These are phyloP conservation scores for Meriones psammophilus DNA, from an alignment of 2,797 vertebrate species.

Conservation along the genomic window DNA sequence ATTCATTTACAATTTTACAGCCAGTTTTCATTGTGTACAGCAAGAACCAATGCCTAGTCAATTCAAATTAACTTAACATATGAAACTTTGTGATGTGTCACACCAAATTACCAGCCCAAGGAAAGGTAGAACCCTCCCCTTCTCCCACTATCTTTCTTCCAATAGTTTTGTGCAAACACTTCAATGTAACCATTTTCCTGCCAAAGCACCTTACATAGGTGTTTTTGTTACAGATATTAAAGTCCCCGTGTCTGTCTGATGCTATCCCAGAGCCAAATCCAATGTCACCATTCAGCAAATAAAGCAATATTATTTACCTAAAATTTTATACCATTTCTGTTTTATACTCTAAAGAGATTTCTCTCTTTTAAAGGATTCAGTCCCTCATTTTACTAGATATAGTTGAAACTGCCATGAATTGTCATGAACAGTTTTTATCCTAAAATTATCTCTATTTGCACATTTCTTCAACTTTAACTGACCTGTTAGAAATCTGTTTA, in stretches of 20 bases:
- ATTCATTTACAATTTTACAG: conserved; percentile 74
- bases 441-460: conserved; percentile 60
- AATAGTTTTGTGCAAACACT: conserved; percentile 72
- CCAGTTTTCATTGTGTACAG: conserved; percentile 65
- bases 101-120: conserved; percentile 72
- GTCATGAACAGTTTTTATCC: conserved; percentile 51
- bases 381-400: conserved; percentile 63
- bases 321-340: conserved; percentile 64
- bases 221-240: conserved; percentile 71
- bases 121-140: conserved; percentile 59
- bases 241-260: conserved; percentile 67
- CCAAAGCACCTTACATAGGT: conserved; percentile 53
- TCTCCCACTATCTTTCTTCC: conserved; percentile 66
- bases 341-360: conserved; percentile 72
- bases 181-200: conserved; percentile 72
- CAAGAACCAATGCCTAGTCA: conserved; percentile 66
- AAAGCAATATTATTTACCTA: conserved; percentile 62
- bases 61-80: conserved; percentile 75
- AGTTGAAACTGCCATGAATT: conserved; percentile 61
- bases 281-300: conserved; percentile 66
- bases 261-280: conserved; percentile 54
- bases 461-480: conserved; percentile 71
- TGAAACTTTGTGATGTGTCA: conserved; percentile 75
- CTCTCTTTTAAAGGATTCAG: conserved; percentile 64
- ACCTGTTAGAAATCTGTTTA: conserved; percentile 58